Percentiles rank a stretch among this genome's conserved stretches.
These are phyloP conservation scores for Hedya salicella DNA, from an alignment of 2,888 invertebrate genomes.

Conservation along the genomic window DNA sequence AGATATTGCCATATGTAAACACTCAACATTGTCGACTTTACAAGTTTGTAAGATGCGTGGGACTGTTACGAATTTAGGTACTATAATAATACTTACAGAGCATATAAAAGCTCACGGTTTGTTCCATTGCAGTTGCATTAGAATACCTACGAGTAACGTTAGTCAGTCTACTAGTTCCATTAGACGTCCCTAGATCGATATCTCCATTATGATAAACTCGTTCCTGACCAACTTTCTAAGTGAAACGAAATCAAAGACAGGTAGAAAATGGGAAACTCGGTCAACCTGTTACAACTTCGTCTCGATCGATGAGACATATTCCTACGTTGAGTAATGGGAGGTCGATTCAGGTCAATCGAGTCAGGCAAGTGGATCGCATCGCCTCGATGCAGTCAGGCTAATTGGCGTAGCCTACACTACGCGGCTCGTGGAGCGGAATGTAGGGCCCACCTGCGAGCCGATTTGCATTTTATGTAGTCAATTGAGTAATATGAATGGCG, in stretches of 20 bases:
- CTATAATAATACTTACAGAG: too few species aligned
- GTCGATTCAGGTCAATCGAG: slow-evolving; percentile 64
- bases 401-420: slow-evolving; percentile 56
- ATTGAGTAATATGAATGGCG: slow-evolving; percentile 25
- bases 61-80: neutral
- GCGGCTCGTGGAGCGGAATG: slow-evolving; percentile 22
- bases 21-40: neutral
- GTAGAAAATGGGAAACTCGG: slow-evolving; percentile 37
- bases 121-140: neutral
- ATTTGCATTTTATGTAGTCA: slow-evolving; percentile 50
- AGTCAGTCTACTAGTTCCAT: slow-evolving; percentile 34
- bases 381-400: slow-evolving; percentile 59
- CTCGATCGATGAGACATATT: slow-evolving; percentile 25
- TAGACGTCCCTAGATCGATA: slow-evolving; percentile 13
- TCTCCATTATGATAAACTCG: slow-evolving; percentile 29
- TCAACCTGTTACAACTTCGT: slow-evolving; percentile 20
- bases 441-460: slow-evolving; percentile 51
- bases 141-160: neutral
- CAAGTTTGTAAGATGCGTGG: neutral
- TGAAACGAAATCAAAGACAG: slow-evolving; percentile 20
- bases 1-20: too few species aligned
- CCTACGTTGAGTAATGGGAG: slow-evolving; percentile 45
- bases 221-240: slow-evolving; percentile 31
- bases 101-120: neutral
- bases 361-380: slow-evolving; percentile 51